Base-by-base conservation (phyloP, 1,140 invertebrate genomes). In the Sinonovacula constricta region DNA sequence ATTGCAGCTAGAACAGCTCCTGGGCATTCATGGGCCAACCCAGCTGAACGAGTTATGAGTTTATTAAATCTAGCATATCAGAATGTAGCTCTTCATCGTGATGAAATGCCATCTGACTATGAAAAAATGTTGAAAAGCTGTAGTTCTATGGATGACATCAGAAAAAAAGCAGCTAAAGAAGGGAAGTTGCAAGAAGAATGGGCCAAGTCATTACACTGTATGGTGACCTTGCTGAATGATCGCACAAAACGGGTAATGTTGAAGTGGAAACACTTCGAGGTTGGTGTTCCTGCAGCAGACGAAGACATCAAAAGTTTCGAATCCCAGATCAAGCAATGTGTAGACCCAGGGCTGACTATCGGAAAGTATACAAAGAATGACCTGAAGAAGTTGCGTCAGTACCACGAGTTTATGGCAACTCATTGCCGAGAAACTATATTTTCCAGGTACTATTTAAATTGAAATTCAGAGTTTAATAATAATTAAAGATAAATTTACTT, bases 11-110 rank as follows among this genome's bases (percentile, higher is more conserved):
- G 81, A 74, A 77, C 79, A 36, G 75, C 81, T 12, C 79, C 79
- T 33, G 72, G 77, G 12, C 49, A 81, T 31, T 60, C 39, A 15
- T 81, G 72, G 60, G 63, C 39, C 0, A 85, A 79, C 65, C 83
- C 79, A 30, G 81, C 80, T 22, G 81, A 83, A 65, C 45, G 81
- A 56, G 75, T 80, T 2, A 80, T 82, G 81, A 65, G 67, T 18
- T n/a, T 84, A 5, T 54, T 80, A 31, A 84, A 82, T 51, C 24
- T 81, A 15, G 80, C 45, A 1, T 66, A 59, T 49, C 76, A 80
- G 57, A 75, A 78, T 63, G 75, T 78, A 15, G 71, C 79, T 1
- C 18, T 77, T 0, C 30, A 56, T 53, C 22, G 81, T 3, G 26
- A 30, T 36, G 62, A 81, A 63, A 71, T 67, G 56, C 49, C 3